Conservation (phyloP, 2,113 vertebrate genomes). For the Condylura cristata region DNA sequence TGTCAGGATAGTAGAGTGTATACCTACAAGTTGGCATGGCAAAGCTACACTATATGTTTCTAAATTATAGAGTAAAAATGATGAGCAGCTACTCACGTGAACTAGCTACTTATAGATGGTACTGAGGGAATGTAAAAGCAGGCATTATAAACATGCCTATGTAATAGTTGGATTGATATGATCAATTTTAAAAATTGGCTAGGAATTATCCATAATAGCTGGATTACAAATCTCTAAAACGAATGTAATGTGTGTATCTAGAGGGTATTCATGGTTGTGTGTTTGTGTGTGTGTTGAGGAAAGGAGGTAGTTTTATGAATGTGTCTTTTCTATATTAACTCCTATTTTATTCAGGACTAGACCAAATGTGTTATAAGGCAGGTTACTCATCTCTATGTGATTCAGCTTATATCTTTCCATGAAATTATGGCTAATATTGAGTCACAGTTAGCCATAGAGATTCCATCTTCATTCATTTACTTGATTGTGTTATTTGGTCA, state of each 20-base stretch:
- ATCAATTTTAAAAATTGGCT: background rate
- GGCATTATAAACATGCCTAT: conserved; percentile 19
- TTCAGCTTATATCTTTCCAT: background rate
- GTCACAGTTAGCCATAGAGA: conserved; percentile 17
- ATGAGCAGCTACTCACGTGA: conserved; percentile 65
- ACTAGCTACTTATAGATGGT: conserved; percentile 42
- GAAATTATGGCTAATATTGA: background rate
- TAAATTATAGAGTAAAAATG: conserved; percentile 49
- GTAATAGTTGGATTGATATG: background rate
- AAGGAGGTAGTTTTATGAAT: background rate
- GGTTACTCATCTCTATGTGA: background rate
- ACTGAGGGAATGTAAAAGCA: background rate
- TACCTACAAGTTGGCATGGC: conserved; percentile 64
- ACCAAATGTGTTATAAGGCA: background rate
- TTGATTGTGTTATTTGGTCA: background rate
- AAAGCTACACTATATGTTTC: conserved; percentile 67
- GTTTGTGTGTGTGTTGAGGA: background rate
- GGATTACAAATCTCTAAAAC: background rate
- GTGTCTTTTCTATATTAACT: background rate
- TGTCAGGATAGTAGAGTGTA: conserved; percentile 39
- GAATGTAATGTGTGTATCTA: background rate
- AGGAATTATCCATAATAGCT: background rate
- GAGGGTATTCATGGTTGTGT: background rate
- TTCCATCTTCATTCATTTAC: conserved; percentile 7
- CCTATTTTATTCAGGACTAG: background rate